phyloP scores from a whole-genome alignment of 2,113 vertebrate genomes.

The Sus scrofa region DNA sequence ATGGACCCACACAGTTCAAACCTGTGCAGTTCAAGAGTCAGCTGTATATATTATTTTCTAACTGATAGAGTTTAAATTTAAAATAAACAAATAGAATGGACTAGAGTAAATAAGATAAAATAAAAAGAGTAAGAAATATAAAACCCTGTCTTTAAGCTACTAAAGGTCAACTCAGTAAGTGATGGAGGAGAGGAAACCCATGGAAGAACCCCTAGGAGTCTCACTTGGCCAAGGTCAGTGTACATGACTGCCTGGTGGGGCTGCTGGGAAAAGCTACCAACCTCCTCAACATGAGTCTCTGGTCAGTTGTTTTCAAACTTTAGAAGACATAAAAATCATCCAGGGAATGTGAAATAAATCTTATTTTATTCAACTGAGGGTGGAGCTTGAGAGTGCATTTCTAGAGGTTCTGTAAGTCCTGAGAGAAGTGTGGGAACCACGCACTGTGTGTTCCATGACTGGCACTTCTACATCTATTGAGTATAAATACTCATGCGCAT shows the following conservation, averaged over 20 bases:
- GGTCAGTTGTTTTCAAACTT: neutral
- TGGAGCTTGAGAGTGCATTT: neutral
- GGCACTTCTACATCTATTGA: neutral
- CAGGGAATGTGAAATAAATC: neutral
- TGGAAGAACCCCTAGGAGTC: neutral
- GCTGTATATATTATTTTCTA: neutral
- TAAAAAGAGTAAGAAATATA: constrained; percentile 29
- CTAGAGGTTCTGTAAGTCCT: neutral
- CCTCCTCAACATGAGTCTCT: neutral
- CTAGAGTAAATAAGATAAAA: neutral
- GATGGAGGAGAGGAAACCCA: neutral
- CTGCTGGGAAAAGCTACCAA: neutral
- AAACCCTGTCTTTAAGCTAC: constrained; percentile 14
- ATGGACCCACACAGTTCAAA: neutral
- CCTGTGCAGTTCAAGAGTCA: neutral
- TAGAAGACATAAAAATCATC: constrained; percentile 7
- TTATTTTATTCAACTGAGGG: neutral
- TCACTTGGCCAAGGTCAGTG: neutral
- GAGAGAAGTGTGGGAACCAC: neutral
- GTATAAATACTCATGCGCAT: neutral
- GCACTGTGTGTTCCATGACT: neutral
- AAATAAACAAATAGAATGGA: constrained; percentile 25
- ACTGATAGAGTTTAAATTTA: neutral
- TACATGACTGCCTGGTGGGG: neutral
- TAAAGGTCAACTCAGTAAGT: neutral